These are phyloP conservation scores for Hirudinaria manillensis DNA, from an alignment of 2,888 invertebrate species.

Conservation along the genomic window DNA sequence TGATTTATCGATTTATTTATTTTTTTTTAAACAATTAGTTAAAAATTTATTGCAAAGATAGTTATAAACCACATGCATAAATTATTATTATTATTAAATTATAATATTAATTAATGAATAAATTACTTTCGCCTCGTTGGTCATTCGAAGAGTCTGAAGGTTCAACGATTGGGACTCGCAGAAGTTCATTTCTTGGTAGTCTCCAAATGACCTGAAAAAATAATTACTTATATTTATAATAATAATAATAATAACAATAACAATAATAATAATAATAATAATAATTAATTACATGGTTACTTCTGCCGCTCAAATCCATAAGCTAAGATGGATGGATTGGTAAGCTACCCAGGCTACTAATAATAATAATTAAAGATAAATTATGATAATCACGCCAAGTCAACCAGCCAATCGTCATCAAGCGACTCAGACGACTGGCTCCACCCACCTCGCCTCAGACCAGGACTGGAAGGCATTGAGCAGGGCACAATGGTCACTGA, in stretches of 20 bases:
- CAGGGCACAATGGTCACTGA: slow-evolving; percentile 91
- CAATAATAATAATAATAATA: slow-evolving; percentile 21
- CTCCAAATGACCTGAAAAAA: slow-evolving; percentile 53
- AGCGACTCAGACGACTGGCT: background rate
- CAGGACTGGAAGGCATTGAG: slow-evolving; percentile 77
- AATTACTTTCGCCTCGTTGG: slow-evolving; percentile 69
- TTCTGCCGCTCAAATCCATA: too few relatives aligned
- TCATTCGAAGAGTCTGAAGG: slow-evolving; percentile 79
- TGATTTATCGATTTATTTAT: too few relatives aligned
- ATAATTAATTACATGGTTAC: background rate
- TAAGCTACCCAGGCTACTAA: too few relatives aligned
- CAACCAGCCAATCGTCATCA: background rate
- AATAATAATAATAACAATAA: slow-evolving; percentile 21
- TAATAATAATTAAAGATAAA: background rate
- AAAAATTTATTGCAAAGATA: background rate
- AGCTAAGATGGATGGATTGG: too few relatives aligned
- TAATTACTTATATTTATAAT: background rate
- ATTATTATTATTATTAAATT: background rate
- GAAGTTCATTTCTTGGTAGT: slow-evolving; percentile 69
- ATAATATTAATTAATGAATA: background rate
- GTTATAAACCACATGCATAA: background rate
- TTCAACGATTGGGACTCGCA: slow-evolving; percentile 87
- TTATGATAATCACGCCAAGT: background rate
- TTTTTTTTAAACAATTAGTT: background rate
- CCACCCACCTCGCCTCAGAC: slow-evolving; percentile 56